These are phyloP conservation scores for Palythoa grandiflora DNA, from an alignment of 92 coral and sea anemone species.

Conservation along the genomic window DNA sequence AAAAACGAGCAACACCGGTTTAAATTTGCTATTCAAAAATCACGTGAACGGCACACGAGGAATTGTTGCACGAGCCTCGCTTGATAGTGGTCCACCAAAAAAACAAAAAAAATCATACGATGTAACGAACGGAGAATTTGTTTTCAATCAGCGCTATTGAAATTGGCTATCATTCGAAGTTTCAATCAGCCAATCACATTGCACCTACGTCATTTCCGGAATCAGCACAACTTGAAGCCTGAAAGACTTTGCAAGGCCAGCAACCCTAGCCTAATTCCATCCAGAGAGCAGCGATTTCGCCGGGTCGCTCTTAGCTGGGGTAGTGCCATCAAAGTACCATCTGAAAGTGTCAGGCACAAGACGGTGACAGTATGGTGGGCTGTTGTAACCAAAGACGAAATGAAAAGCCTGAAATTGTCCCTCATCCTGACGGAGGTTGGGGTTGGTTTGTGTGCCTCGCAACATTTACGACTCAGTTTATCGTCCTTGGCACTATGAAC, in stretches of 20 bases:
- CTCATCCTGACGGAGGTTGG: conserved; percentile 98
- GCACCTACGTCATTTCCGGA: conserved; percentile 35
- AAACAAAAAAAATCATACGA: conserved; percentile 44
- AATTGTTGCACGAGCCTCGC: not conserved
- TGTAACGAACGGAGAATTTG: conserved; percentile 12
- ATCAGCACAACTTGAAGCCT: not conserved
- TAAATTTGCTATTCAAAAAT: conserved; percentile 8
- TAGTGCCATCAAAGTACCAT: not conserved
- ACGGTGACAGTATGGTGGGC: conserved; percentile 62
- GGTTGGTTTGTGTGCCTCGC: conserved; percentile 98
- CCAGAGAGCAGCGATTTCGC: not conserved
- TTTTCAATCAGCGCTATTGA: conserved; percentile 32
- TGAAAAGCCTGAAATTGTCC: conserved; percentile 75
- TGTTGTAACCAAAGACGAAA: conserved; percentile 77
- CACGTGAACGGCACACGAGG: conserved; percentile 21
- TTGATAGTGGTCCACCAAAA: not conserved
- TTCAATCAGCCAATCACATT: conserved; percentile 21
- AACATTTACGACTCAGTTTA: conserved; percentile 87
- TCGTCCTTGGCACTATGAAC: conserved; percentile 97
- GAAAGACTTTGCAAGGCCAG: not conserved
- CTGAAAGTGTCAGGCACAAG: not conserved
- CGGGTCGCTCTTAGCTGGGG: not conserved
- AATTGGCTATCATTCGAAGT: not conserved
- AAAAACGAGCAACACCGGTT: not conserved
- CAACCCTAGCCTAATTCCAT: not conserved